A percentile compares a stretch with the other conserved stretches of the same genome.
phyloP scores from a whole-genome alignment of 2,888 invertebrate genomes.

The Doris montereyensis region DNA sequence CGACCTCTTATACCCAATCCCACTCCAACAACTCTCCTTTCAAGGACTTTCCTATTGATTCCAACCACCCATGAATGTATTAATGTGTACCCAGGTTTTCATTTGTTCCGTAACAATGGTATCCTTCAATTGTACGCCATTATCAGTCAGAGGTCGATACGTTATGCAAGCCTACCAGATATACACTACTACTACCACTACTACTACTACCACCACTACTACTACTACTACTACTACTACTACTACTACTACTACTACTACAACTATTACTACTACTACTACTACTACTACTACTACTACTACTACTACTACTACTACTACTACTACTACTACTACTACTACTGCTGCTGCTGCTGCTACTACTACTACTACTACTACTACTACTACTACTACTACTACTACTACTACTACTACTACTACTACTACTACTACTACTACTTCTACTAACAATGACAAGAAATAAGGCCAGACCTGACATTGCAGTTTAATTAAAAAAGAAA shows the following conservation, averaged over 20 bases:
- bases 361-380: background rate
- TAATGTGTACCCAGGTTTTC: too few relatives aligned
- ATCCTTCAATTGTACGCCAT: too few relatives aligned
- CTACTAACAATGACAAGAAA: background rate
- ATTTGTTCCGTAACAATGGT: too few relatives aligned
- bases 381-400: background rate
- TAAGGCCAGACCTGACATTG: too few relatives aligned
- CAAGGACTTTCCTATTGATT: too few relatives aligned
- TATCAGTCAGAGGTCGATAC: too few relatives aligned
- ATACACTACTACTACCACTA: too few relatives aligned
- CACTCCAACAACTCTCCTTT: too few relatives aligned
- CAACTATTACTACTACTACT: constrained; percentile 36
- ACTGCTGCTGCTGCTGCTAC: background rate
- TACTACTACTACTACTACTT: background rate
- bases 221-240: constrained; percentile 37
- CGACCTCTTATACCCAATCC: too few relatives aligned
- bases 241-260: constrained; percentile 40
- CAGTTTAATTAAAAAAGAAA: too few relatives aligned
- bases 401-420: background rate
- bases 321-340: constrained; percentile 37
- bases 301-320: constrained; percentile 40
- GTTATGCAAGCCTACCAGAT: too few relatives aligned
- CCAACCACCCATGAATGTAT: too few relatives aligned
- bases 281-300: constrained; percentile 41
- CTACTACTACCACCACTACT: constrained; percentile 30